Percentiles rank a stretch among this genome's conserved stretches.
Conservation (phyloP, 1,140 invertebrate species). For the Mya arenaria region DNA sequence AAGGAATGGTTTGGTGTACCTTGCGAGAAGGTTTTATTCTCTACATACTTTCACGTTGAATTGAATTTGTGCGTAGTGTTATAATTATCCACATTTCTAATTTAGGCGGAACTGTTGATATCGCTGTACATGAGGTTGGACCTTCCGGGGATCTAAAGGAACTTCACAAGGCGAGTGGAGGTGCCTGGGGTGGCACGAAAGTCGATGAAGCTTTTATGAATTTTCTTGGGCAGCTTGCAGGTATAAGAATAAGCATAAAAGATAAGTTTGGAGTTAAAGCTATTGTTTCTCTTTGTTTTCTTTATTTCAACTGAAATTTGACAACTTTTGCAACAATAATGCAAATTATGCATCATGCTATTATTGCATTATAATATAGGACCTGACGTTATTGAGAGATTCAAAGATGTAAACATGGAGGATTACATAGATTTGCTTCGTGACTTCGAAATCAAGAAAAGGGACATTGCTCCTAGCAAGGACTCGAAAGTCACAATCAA, state of each 20-base stretch:
- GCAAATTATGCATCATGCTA: background rate
- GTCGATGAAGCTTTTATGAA: conserved; percentile 14
- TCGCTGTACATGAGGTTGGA: conserved; percentile 25
- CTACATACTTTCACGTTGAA: background rate
- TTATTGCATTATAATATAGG: background rate
- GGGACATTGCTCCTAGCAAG: background rate
- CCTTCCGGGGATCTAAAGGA: background rate
- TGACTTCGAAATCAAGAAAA: background rate
- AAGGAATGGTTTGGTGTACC: background rate
- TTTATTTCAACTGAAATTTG: background rate
- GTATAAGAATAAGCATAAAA: no score
- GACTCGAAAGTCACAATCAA: background rate
- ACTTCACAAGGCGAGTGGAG: conserved; percentile 28
- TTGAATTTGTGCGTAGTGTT: background rate
- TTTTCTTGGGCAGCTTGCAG: no score
- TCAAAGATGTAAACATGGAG: background rate
- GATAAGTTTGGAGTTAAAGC: background rate
- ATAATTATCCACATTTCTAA: background rate
- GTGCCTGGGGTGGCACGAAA: conserved; percentile 24
- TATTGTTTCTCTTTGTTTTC: background rate
- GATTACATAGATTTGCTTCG: background rate
- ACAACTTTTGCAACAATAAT: background rate
- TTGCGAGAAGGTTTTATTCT: background rate
- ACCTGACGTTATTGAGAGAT: background rate
- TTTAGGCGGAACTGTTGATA: conserved; percentile 29